These are phyloP conservation scores for Hassar affinis DNA, from an alignment of 2,113 vertebrate genomes.

Conservation along the genomic window DNA sequence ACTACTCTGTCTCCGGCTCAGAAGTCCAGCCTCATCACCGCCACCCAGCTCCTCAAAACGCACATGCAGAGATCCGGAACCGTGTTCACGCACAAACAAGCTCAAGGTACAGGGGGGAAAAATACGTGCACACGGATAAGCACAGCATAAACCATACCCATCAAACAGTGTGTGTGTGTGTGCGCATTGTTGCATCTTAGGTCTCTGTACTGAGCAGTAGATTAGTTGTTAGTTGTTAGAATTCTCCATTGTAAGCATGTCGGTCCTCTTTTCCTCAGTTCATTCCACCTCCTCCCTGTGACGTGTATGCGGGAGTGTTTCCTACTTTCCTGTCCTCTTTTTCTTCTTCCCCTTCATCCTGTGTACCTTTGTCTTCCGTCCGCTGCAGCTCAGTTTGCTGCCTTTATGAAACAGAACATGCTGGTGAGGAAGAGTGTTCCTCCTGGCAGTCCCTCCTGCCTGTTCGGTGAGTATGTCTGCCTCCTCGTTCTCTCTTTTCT, in stretches of 20 bases:
- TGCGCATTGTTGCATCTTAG: background rate
- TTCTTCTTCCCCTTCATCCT: conserved; percentile 58
- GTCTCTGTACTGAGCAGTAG: background rate
- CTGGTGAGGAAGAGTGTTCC: conserved; percentile 97
- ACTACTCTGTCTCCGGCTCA: conserved; percentile 79
- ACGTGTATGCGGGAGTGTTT: conserved; percentile 50
- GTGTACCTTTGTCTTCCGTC: conserved; percentile 64
- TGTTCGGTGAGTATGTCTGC: conserved; percentile 91
- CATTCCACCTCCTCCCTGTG: conserved; percentile 63
- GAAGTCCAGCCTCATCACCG: conserved; percentile 82
- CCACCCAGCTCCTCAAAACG: conserved; percentile 86
- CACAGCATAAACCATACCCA: background rate
- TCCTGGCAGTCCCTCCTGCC: conserved; percentile 91
- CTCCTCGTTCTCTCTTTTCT: conserved; percentile 42
- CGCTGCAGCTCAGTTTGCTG: conserved; percentile 94
- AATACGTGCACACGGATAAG: background rate
- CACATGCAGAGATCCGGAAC: conserved; percentile 84
- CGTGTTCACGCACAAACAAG: conserved; percentile 85
- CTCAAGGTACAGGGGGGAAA: conserved; percentile 80
- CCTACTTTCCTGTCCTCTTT: conserved; percentile 60
- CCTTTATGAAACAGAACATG: conserved; percentile 99
- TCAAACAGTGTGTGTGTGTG: background rate
- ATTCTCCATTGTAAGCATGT: conserved; percentile 27
- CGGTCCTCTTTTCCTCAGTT: conserved; percentile 34
- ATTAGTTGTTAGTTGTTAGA: background rate